Conservation (phyloP, 1,140 invertebrate genomes). For the Pollicipes pollicipes region DNA sequence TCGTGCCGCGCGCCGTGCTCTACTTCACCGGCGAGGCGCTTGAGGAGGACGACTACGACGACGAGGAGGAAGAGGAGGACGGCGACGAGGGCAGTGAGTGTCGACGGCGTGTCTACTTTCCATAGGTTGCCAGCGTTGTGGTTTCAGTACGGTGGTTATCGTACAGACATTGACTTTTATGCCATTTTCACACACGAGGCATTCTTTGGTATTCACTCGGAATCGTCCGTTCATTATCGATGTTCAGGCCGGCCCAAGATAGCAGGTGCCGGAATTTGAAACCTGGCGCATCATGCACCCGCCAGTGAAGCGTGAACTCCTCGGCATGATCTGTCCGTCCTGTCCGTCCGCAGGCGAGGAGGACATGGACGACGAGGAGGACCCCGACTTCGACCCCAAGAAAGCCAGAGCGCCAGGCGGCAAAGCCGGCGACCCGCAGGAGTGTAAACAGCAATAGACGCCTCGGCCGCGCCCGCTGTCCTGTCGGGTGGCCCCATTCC, state of each 20-base stretch:
- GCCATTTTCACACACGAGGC: no score
- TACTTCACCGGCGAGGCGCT: no score
- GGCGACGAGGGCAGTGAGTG: neutral
- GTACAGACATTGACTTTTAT: neutral
- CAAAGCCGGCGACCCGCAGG: neutral
- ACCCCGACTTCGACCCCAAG: neutral
- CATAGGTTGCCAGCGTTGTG: no score
- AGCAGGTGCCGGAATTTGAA: neutral
- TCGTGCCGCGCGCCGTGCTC: no score
- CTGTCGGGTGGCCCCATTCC: no score
- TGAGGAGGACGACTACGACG: no score
- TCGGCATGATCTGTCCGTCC: neutral
- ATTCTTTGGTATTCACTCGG: no score
- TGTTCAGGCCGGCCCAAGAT: neutral
- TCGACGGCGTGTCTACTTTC: neutral
- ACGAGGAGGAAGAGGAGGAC: conserved; percentile 31
- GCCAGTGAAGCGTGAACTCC: no score
- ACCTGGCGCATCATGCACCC: no score
- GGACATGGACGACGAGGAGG: neutral
- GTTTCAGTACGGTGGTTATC: no score
- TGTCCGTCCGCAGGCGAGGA: neutral
- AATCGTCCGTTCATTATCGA: neutral
- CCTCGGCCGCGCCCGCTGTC: no score
- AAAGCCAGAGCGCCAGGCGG: neutral
- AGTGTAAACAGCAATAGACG: conserved; percentile 3